Evolutionary conservation across 2,888 invertebrate species (phyloP), one percentile per base, ranked within the genome.

Genomic region (Luperina nickerlii): DNA sequence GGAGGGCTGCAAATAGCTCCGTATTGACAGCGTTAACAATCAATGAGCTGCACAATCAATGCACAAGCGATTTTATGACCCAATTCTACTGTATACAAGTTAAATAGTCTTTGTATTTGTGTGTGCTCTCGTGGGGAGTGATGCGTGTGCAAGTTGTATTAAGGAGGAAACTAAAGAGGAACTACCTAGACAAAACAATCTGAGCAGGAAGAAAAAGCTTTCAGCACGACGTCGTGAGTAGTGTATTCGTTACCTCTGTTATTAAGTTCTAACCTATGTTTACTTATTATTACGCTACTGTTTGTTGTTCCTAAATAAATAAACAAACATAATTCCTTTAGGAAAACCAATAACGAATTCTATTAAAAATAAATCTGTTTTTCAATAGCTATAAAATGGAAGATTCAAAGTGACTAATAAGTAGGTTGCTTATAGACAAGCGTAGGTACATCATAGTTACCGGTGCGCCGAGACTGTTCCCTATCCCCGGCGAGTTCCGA

Each of bases 1-100:
- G 81, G 63, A 24, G 57, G 69, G 76, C 27, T 18, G 18, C 84
- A 48, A 74, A 74, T 54, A 71, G 63, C 48, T 38, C 69, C 38
- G 42, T 72, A 65, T 74, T 71, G 85, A 77, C 62, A 38, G 74
- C 20, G 24, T 51, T 81, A 85, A 70, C 76, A 83, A 81, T 42
- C 66, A 74, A 75, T 68, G 18, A 74, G 70, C 38, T 51, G 18
- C n/a, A 7, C 24, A 69, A 69, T 66, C 69, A 9, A 48, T 51
- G 18, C n/a, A 7, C 24, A 69, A 69, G 70, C 69, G 13, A 48
- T 48, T 48, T 20, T 63, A 32, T 63, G 69, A 76, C 42, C 70
- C 66, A 66, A 60, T 60, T 70, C 24, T 42, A 60, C 15, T 42
- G 45, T 65, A 7, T 18, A 71, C 48, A 72, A 57, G 38, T 57